phyloP scores from a whole-genome alignment of 2,888 invertebrate species.

The Orthonychiurus folsomi region DNA sequence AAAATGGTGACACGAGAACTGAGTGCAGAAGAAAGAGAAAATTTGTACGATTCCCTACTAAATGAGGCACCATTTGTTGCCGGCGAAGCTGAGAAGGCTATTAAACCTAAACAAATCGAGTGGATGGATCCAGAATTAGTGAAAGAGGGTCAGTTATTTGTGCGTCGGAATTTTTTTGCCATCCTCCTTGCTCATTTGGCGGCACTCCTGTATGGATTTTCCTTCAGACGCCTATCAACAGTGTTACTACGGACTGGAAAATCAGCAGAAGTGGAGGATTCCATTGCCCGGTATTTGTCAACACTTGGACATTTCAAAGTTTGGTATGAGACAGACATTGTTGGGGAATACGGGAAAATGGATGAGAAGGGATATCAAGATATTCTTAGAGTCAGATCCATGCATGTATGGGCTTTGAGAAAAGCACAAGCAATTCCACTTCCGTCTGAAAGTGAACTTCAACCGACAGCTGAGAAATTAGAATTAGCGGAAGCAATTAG shows the following conservation, averaged over 20 bases:
- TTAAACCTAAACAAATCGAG: conserved; percentile 21
- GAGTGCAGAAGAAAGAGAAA: conserved; percentile 1
- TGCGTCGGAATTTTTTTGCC: conserved; percentile 18
- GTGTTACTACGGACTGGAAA: conserved; percentile 40
- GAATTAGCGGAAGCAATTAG: conserved; percentile 23
- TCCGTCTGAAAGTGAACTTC: conserved; percentile 16
- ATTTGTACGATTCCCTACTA: conserved; percentile 21
- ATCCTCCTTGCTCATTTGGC: conserved; percentile 23
- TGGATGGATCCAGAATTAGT: conserved; percentile 29
- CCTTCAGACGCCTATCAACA: conserved; percentile 24
- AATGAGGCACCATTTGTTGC: conserved; percentile 26
- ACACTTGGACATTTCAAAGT: conserved; percentile 43
- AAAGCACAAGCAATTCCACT: neutral
- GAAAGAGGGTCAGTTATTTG: conserved; percentile 18
- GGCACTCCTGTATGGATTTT: conserved; percentile 29
- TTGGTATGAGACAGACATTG: conserved; percentile 45
- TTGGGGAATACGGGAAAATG: conserved; percentile 37
- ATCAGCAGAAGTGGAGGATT: conserved; percentile 42
- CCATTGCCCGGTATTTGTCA: conserved; percentile 42
- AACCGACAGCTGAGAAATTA: conserved; percentile 19
- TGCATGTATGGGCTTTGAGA: conserved; percentile 22
- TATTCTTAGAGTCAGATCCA: conserved; percentile 18
- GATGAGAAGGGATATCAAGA: conserved; percentile 5
- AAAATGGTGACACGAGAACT: neutral
- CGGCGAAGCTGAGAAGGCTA: conserved; percentile 21